Evolutionary conservation across 2,113 vertebrate genomes (phyloP).

Genomic region (Nibea albiflora): DNA sequence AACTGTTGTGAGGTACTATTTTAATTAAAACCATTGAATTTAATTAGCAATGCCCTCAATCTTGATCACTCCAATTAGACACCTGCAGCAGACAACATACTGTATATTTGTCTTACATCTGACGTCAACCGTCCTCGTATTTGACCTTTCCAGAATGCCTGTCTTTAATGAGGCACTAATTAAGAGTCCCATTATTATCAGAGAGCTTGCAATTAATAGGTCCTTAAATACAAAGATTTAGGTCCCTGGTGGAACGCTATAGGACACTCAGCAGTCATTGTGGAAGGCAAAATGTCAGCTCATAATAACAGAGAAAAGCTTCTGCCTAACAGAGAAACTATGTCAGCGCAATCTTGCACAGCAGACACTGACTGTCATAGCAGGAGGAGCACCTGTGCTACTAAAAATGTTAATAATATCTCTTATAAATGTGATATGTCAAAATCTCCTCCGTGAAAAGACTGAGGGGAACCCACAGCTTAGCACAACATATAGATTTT

Average conservation of each 20-base stretch:
- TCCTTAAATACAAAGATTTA: slow-evolving; percentile 43
- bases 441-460: too few relatives aligned
- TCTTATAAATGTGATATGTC: neutral
- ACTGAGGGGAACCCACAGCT: too few relatives aligned
- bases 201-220: slow-evolving; percentile 48
- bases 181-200: slow-evolving; percentile 51
- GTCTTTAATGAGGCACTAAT: slow-evolving; percentile 63
- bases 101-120: slow-evolving; percentile 51
- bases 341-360: slow-evolving; percentile 1
- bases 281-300: slow-evolving; percentile 43
- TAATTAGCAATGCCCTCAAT: slow-evolving; percentile 37
- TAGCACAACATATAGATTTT: too few relatives aligned
- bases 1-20: neutral
- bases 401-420: neutral
- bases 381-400: neutral
- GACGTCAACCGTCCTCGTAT: slow-evolving; percentile 25
- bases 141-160: slow-evolving; percentile 61
- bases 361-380: slow-evolving; percentile 9
- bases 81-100: slow-evolving; percentile 40
- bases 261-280: neutral
- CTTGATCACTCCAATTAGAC: slow-evolving; percentile 49
- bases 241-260: slow-evolving; percentile 24
- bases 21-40: slow-evolving; percentile 42
- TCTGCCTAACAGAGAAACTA: neutral
- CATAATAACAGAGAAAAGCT: slow-evolving; percentile 7